Base-by-base conservation (phyloP, 2,113 vertebrate species). In the Protobothrops flavoviridis region DNA sequence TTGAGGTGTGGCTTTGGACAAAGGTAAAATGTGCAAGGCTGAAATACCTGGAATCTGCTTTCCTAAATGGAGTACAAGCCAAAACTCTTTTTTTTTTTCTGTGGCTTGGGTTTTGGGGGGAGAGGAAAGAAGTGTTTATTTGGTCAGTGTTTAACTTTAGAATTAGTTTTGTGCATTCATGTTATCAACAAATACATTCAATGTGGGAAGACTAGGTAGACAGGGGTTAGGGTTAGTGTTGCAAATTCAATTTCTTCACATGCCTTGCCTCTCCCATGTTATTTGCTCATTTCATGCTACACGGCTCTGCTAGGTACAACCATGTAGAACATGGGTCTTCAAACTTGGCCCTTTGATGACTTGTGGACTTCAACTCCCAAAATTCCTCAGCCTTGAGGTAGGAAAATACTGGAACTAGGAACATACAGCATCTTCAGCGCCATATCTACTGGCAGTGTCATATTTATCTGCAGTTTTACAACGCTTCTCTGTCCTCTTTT, bases 401-500 rank as follows among this genome's bases (percentile, higher is more conserved):
- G 39, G 85, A 94, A 92, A 90, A 91, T 53, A 53, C 89, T 93
- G 87, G 93, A 93, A 93, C 74, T 26, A 92, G 92, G 45, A 93
- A 86, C 8, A 43, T 91, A 85, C 10, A 90, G 24, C 55, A 96
- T 89, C 21, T 92, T 5, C 74, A 81, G 33, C 17, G 3, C 88
- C 95, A 93, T 90, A 94, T 90, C 90, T 93, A 0, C 17, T n/a
- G 45, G 81, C 0, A 0, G 74, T 81, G 64, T 69, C 96, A 92
- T 90, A 94, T 91, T 89, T 94, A 0, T 24, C n/a, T 50, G 86
- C 0, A 0, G 74, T 81, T 94, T 90, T 96, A 94, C 91, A 85
- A 94, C 88, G 8, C 85, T 21, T 81, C 17, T 90, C 89, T 94
- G 90, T 91, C 52, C 92, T 96, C 95, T 91, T 53, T 90, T 24